Evolutionary conservation across 2,113 vertebrate species (phyloP), one percentile per base, ranked within the genome.

Genomic region (Hemicordylus capensis): DNA sequence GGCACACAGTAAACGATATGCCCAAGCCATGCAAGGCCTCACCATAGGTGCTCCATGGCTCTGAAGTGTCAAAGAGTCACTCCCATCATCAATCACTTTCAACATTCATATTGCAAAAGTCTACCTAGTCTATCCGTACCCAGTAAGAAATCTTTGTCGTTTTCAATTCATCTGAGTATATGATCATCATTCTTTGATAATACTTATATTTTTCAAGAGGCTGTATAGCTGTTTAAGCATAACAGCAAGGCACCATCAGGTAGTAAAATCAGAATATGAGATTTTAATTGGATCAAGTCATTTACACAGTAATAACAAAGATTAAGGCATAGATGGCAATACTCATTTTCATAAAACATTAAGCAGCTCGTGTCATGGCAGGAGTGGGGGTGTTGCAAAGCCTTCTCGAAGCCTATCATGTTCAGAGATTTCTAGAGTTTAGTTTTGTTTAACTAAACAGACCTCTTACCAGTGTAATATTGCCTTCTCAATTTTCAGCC

Each of bases 191-290:
- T 76, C 87, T 85, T 81, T 90, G 81, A 91, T 89, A 80, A 89
- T 75, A 90, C 84, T 87, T 88, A 78, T 89, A 78, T 70, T 91
- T 92, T 89, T 86, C 90, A 46, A 85, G 84, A 85, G 91, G 82
- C 84, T 92, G 85, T 87, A 42, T 79, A 80, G 56, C 84, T 92
- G 67, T 83, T 92, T 88, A 89, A 92, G 88, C 83, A 83, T 83
- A 88, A 88, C 77, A 85, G 84, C 89, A 91, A 88, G 90, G 83
- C 83, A 67, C 93, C 67, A 74, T 87, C 84, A 44, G 78, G 66
- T 90, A 90, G 87, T 90, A 89, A 94, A 93, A 84, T 90, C 91
- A 93, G 85, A 89, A 90, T 93, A 93, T 94, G 94, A 92, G 24
- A 59, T 80, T 93, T 93, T 93, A 93, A 93, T 94, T 94, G 90